phyloP scores from a whole-genome alignment of 1,140 invertebrate species.

The Caerostris extrusa region DNA sequence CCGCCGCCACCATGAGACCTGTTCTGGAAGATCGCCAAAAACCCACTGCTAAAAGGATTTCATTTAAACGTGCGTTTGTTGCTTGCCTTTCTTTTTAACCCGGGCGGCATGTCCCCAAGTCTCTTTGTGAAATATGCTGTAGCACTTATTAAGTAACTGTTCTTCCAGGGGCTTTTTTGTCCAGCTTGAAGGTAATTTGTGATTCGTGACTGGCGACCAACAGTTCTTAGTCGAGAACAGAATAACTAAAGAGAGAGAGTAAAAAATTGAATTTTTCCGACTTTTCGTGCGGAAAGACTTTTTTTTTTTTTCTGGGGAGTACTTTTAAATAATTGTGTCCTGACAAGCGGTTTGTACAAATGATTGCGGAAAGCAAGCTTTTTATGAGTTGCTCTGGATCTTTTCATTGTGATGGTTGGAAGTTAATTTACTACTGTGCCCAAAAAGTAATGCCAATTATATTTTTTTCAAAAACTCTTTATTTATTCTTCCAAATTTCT shows the following conservation, averaged over 20 bases:
- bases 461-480: too few relatives aligned
- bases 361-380: not conserved
- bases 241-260: not conserved
- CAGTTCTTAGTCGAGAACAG: not conserved
- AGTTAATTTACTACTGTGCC: not conserved
- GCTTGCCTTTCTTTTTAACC: not conserved
- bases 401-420: not conserved
- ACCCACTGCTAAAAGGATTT: not conserved
- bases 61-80: constrained; percentile 11
- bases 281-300: not conserved
- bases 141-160: constrained; percentile 48
- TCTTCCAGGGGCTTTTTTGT: not conserved
- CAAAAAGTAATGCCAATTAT: too few relatives aligned
- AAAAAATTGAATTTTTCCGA: constrained; percentile 28
- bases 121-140: constrained; percentile 13
- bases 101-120: not conserved
- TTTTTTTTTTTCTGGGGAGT: not conserved
- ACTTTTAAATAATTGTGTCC: constrained; percentile 51
- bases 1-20: not conserved
- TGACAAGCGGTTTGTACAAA: constrained; percentile 46
- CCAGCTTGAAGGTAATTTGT: constrained; percentile 1
- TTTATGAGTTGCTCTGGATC: not conserved
- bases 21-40: constrained; percentile 7
- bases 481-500: too few relatives aligned
- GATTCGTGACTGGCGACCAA: not conserved